A percentile compares a stretch with the other conserved stretches of the same genome.
Evolutionary conservation across 2,113 vertebrate genomes (phyloP).

Genomic region (Xiphias gladius): DNA sequence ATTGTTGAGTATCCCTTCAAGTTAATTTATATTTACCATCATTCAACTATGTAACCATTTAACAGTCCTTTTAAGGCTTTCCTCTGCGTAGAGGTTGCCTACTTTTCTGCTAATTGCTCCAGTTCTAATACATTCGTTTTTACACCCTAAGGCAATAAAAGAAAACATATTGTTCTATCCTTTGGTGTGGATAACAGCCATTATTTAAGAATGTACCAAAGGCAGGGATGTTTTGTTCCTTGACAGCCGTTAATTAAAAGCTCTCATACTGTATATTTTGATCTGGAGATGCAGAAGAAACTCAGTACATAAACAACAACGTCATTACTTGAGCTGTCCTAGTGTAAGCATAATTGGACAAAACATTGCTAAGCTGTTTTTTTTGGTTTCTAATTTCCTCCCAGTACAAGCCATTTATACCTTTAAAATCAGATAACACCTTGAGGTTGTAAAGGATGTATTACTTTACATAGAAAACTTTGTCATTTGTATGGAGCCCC

Average conservation of each 20-base stretch:
- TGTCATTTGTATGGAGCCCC: constrained; percentile 6
- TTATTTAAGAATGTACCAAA: constrained; percentile 69
- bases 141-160: constrained; percentile 93
- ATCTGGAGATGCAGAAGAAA: constrained; percentile 40
- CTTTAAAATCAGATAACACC: background rate
- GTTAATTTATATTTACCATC: constrained; percentile 9
- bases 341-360: constrained; percentile 19
- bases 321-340: constrained; percentile 24
- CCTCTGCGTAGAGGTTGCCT: constrained; percentile 72
- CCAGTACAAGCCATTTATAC: background rate
- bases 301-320: constrained; percentile 23
- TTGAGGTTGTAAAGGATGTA: background rate
- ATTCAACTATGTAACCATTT: constrained; percentile 24
- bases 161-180: constrained; percentile 84
- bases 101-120: constrained; percentile 82
- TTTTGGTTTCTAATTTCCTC: constrained; percentile 29
- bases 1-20: constrained; percentile 36
- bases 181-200: constrained; percentile 91
- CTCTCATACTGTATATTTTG: constrained; percentile 1
- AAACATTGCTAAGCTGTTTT: constrained; percentile 11
- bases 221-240: constrained; percentile 25
- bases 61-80: constrained; percentile 29
- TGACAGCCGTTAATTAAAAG: constrained; percentile 44
- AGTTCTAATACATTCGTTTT: constrained; percentile 93
- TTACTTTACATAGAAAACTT: constrained; percentile 1